phyloP scores from a whole-genome alignment of 2,113 vertebrate genomes.

The Nothobranchius furzeri region DNA sequence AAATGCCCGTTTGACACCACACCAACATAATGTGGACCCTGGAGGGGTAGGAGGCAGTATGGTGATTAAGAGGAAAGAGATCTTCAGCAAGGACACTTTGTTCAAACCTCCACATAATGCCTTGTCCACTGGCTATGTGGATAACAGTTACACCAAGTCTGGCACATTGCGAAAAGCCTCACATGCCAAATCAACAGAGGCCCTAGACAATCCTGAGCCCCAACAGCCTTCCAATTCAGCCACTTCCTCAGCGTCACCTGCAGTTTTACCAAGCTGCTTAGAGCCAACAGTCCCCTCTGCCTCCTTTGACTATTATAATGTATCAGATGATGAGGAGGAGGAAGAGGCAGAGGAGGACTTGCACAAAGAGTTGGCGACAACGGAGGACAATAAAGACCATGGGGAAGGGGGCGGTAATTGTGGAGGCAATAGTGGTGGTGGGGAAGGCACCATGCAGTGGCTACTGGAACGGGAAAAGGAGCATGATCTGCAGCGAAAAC shows the following conservation, averaged over 20 bases:
- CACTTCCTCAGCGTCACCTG: slow-evolving; percentile 82
- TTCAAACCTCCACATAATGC: slow-evolving; percentile 96
- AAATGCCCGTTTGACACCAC: slow-evolving; percentile 90
- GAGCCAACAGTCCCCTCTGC: slow-evolving; percentile 85
- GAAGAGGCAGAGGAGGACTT: slow-evolving; percentile 86
- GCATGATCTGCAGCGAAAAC: slow-evolving; percentile 93
- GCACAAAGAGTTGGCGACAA: slow-evolving; percentile 85
- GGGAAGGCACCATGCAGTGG: slow-evolving; percentile 97
- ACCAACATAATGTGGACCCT: slow-evolving; percentile 87
- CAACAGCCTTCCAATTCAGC: slow-evolving; percentile 88
- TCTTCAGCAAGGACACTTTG: slow-evolving; percentile 98
- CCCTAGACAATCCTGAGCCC: slow-evolving; percentile 90
- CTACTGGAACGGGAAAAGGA: slow-evolving; percentile 96
- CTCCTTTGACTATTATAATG: slow-evolving; percentile 98
- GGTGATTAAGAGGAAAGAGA: slow-evolving; percentile 96
- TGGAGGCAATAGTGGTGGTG: slow-evolving; percentile 81
- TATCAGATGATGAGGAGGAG: slow-evolving; percentile 92
- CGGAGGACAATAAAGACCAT: slow-evolving; percentile 77
- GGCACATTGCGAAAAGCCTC: slow-evolving; percentile 92
- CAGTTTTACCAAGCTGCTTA: slow-evolving; percentile 82
- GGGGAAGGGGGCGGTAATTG: slow-evolving; percentile 83
- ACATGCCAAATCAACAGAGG: slow-evolving; percentile 89
- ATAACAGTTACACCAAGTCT: slow-evolving; percentile 91
- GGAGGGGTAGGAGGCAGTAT: slow-evolving; percentile 80
- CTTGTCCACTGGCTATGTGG: slow-evolving; percentile 87